phyloP scores from a whole-genome alignment of 2,888 invertebrate species.

The Rhyacophila evoluta region DNA sequence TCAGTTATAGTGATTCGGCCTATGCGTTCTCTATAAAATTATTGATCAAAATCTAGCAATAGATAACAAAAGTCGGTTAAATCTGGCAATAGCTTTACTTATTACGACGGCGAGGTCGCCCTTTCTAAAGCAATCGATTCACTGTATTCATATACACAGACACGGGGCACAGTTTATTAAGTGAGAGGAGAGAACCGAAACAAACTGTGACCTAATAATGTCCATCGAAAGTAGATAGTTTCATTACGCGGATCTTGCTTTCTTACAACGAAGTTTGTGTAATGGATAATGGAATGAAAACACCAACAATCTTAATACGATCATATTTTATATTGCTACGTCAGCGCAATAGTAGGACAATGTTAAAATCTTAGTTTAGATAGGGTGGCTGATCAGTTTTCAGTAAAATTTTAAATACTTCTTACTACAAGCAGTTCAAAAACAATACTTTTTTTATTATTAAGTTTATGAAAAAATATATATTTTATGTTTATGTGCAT shows the following conservation, averaged over 20 bases:
- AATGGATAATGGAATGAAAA: too few species aligned
- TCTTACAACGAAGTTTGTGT: neutral
- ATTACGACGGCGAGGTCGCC: neutral
- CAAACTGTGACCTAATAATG: slow-evolving; percentile 17
- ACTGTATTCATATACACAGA: neutral
- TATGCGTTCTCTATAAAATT: neutral
- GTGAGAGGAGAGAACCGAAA: slow-evolving; percentile 1
- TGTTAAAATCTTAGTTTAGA: too few species aligned
- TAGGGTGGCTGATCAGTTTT: too few species aligned
- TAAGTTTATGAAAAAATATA: too few species aligned
- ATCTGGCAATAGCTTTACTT: slow-evolving; percentile 13
- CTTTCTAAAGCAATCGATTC: slow-evolving; percentile 18
- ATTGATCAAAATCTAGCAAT: neutral
- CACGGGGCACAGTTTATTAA: neutral
- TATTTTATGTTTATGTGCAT: too few species aligned
- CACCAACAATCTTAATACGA: too few species aligned
- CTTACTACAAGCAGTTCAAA: too few species aligned
- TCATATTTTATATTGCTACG: too few species aligned
- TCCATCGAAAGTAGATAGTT: neutral
- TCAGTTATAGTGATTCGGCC: neutral
- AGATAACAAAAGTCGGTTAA: slow-evolving; percentile 24
- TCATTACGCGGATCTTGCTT: neutral
- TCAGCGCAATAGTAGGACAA: too few species aligned
- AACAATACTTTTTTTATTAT: too few species aligned
- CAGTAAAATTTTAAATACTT: too few species aligned